Evolutionary conservation across 2,797 vertebrate species (phyloP), one percentile per base, ranked within the genome.

Genomic region (Dipus sagitta): DNA sequence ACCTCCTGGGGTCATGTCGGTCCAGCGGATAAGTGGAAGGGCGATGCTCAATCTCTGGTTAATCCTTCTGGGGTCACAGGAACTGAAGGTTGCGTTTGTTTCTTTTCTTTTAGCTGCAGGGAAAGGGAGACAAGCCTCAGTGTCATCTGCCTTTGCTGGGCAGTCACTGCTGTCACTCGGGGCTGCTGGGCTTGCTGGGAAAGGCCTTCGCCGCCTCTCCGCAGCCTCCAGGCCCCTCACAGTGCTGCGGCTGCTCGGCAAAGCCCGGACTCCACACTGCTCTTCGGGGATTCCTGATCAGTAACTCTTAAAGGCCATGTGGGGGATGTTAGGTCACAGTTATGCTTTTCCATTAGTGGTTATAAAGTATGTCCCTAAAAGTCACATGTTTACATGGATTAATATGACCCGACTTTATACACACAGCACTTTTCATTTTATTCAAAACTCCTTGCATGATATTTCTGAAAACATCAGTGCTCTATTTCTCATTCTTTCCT

Each of bases 41-140:
- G 18, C 34, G 95, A 87, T n/a, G 62, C 92, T 94, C 91, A 84
- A 28, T 85, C 80, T 91, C 60, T 28, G 38, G 38, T 83, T 95
- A 96, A 97, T 94, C 85, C 94, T 94, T 95, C 38, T 89, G 32
- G 13, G 84, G 89, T 95, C 94, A 87, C 58, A 68, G 83, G 70
- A 93, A 94, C 83, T 28, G 83, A 88, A 86, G 58, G 4, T 64
- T 84, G 2, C 17, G 6, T 62, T 62, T 62, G 15, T 62, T 62
- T 62, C 20, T 62, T 11, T 95, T 97, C 92, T 80, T 87, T 92
- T 81, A 76, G 30, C 18, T 80, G 30, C 47, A 7, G 34, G 84
- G 15, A 68, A 83, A 95, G 52, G 58, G 9, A 89, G 24, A 14
- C 7, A 4, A 18, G 18, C 4, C 24, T 89, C 58, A 74, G 67